Evolutionary conservation across 2,113 vertebrate species (phyloP).

Genomic region (Epinephelus cyanopodus): DNA sequence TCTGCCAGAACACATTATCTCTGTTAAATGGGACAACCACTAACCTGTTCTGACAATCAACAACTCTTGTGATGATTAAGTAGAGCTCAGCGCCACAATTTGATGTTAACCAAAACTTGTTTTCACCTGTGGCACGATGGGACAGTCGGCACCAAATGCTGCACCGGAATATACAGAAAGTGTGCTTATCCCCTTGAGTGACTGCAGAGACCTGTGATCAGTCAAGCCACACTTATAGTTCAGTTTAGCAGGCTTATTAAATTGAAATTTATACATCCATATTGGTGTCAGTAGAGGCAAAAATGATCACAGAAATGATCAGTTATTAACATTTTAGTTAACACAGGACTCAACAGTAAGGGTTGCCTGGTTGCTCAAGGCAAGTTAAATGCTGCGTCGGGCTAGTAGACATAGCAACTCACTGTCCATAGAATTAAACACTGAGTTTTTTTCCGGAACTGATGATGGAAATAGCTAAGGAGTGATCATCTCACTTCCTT

Average conservation of each 20-base stretch:
- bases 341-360: no score
- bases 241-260: not conserved
- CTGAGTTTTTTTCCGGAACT: no score
- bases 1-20: not conserved
- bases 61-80: conserved; percentile 18
- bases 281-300: conserved; percentile 1
- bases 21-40: not conserved
- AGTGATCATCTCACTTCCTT: no score
- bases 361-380: no score
- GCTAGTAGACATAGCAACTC: no score
- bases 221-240: not conserved
- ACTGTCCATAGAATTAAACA: no score
- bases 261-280: not conserved
- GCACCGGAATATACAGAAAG: not conserved
- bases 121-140: not conserved
- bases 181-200: not conserved
- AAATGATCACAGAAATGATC: not conserved
- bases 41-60: not conserved
- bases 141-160: not conserved
- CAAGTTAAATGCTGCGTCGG: no score
- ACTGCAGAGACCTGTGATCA: not conserved
- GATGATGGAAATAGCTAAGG: no score
- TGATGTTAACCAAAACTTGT: not conserved
- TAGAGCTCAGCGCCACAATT: conserved; percentile 4
- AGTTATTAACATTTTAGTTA: not conserved